Percentiles rank a stretch among this genome's conserved stretches.
Evolutionary conservation across 1,140 invertebrate genomes (phyloP).

Genomic region (Rhopalosiphum padi): DNA sequence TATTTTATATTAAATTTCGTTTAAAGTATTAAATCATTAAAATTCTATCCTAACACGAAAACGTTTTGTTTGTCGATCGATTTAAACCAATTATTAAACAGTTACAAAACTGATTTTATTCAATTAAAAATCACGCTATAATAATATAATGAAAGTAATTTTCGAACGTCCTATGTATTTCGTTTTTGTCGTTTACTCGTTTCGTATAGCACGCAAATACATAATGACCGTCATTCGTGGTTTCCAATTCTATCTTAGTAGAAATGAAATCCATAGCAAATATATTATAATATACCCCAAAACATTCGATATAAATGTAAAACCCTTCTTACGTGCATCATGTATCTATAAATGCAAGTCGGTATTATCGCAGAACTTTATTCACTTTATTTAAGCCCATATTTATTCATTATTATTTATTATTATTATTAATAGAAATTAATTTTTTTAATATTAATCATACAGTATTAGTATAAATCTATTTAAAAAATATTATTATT

Average conservation of each 20-base stretch:
- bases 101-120: background rate
- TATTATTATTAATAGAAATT: background rate
- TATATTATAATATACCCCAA: background rate
- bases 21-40: constrained; percentile 1
- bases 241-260: background rate
- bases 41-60: background rate
- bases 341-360: background rate
- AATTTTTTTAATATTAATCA: background rate
- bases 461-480: background rate
- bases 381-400: background rate
- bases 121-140: background rate
- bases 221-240: background rate
- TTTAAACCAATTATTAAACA: background rate
- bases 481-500: background rate
- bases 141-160: constrained; percentile 1
- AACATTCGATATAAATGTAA: background rate
- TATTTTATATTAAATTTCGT: background rate
- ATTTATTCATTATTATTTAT: background rate
- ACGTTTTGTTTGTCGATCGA: background rate
- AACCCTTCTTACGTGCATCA: background rate
- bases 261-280: background rate
- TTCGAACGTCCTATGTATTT: background rate
- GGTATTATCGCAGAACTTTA: background rate
- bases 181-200: background rate
- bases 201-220: background rate